Conservation (phyloP, 2,113 vertebrate genomes). For the Ursus arctos region DNA sequence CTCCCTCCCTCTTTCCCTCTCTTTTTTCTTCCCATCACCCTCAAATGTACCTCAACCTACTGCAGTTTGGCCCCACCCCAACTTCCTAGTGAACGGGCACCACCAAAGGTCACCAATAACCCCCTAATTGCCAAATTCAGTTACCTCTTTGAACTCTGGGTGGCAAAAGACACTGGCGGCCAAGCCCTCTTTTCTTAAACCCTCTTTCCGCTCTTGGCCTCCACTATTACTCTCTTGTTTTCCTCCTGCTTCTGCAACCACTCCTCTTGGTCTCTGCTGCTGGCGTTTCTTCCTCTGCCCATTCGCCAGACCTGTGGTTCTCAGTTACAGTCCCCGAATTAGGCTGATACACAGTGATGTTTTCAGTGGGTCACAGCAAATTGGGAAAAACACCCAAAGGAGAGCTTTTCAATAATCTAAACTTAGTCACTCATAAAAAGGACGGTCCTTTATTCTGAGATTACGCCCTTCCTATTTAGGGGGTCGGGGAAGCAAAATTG, state of each 20-base stretch:
- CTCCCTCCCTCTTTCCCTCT: neutral
- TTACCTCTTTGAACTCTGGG: slow-evolving; percentile 61
- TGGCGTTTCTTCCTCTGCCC: slow-evolving; percentile 19
- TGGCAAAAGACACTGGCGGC: neutral
- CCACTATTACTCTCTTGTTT: neutral
- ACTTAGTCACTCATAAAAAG: neutral
- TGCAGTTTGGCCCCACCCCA: neutral
- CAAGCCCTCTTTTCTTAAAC: slow-evolving; percentile 42
- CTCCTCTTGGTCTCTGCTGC: neutral
- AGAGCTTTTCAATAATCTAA: slow-evolving; percentile 43
- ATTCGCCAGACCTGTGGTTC: neutral
- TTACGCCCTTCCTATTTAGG: neutral
- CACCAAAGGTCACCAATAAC: slow-evolving; percentile 46
- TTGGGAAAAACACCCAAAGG: neutral
- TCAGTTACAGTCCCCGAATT: neutral
- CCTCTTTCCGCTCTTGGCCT: slow-evolving; percentile 12
- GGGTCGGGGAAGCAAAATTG: neutral
- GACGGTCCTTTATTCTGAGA: slow-evolving; percentile 1
- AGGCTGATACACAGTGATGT: neutral
- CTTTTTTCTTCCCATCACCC: neutral
- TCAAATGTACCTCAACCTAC: slow-evolving; percentile 9
- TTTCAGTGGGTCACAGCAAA: neutral
- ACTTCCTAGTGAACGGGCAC: slow-evolving; percentile 21
- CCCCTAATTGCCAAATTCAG: slow-evolving; percentile 56
- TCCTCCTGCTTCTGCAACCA: neutral